A percentile compares a stretch with the other conserved stretches of the same genome.
Conservation (phyloP, 2,113 vertebrate species). For the Serilophus lunatus region DNA sequence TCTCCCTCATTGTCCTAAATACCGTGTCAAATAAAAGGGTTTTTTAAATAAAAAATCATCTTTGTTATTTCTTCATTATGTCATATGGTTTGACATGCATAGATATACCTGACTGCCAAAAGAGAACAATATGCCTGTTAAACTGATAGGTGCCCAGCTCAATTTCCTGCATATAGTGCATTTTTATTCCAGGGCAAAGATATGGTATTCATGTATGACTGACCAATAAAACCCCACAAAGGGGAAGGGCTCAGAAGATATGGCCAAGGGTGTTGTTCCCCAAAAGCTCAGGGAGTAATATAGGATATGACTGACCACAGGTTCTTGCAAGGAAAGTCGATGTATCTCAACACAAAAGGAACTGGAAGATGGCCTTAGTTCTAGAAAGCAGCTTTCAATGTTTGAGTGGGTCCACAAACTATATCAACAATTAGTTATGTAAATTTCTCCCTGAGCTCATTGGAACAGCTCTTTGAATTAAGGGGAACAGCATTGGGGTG, state of each 20-base stretch:
- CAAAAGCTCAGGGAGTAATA: not conserved
- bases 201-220: not conserved
- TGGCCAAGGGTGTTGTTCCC: too few species aligned
- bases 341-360: not conserved
- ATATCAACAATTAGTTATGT: too few species aligned
- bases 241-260: not conserved
- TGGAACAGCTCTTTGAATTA: not conserved
- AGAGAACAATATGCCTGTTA: not conserved
- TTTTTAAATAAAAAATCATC: not conserved
- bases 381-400: not conserved
- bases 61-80: not conserved
- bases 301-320: not conserved
- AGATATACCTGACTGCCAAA: not conserved
- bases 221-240: not conserved
- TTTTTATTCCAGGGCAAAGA: not conserved
- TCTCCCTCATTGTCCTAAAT: not conserved
- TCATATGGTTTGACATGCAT: not conserved
- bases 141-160: not conserved
- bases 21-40: not conserved
- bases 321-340: not conserved
- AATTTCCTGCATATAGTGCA: not conserved
- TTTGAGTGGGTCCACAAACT: not conserved
- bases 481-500: fast-evolving
- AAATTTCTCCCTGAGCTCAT: not conserved
- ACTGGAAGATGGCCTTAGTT: not conserved